Percentiles rank a stretch among this genome's conserved stretches.
These are phyloP conservation scores for Hapalemur alaotrensis DNA, from an alignment of 2,797 vertebrate species.

Conservation along the genomic window DNA sequence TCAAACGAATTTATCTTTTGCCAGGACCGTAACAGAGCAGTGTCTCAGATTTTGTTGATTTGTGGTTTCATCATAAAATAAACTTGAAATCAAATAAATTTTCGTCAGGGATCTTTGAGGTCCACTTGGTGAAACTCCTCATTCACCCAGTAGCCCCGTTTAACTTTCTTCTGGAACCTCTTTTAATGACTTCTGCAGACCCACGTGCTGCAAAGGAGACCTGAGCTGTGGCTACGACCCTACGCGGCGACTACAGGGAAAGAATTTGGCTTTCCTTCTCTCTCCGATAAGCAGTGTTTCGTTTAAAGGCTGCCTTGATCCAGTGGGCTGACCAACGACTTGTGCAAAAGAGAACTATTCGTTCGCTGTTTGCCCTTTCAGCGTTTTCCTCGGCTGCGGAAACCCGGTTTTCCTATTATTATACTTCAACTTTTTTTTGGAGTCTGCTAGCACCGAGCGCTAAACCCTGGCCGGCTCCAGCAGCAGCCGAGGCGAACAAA, in stretches of 20 bases:
- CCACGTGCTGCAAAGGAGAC: conserved; percentile 28
- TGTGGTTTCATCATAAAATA: conserved; percentile 31
- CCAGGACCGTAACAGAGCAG: not conserved
- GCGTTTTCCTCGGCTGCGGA: conserved; percentile 61
- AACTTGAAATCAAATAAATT: conserved; percentile 35
- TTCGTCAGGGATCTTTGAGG: not conserved
- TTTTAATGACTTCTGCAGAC: conserved; percentile 55
- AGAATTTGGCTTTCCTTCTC: not conserved
- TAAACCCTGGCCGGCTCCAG: conserved; percentile 49
- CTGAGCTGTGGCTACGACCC: not conserved
- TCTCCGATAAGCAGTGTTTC: not conserved
- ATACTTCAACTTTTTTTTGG: conserved; percentile 70
- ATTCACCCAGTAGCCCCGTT: not conserved
- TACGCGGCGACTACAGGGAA: not conserved
- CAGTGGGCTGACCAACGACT: conserved; percentile 32
- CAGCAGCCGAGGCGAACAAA: conserved; percentile 56
- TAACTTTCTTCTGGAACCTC: conserved; percentile 1
- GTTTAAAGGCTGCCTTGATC: conserved; percentile 13
- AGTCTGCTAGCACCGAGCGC: conserved; percentile 30
- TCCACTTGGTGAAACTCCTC: conserved; percentile 30
- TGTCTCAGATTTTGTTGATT: conserved; percentile 61
- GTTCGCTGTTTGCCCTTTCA: conserved; percentile 56
- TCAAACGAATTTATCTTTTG: conserved; percentile 70
- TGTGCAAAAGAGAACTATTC: conserved; percentile 62
- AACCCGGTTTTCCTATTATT: conserved; percentile 72